These are phyloP conservation scores for Tetranychus urticae DNA, from an alignment of 1,140 invertebrate species.

Conservation along the genomic window DNA sequence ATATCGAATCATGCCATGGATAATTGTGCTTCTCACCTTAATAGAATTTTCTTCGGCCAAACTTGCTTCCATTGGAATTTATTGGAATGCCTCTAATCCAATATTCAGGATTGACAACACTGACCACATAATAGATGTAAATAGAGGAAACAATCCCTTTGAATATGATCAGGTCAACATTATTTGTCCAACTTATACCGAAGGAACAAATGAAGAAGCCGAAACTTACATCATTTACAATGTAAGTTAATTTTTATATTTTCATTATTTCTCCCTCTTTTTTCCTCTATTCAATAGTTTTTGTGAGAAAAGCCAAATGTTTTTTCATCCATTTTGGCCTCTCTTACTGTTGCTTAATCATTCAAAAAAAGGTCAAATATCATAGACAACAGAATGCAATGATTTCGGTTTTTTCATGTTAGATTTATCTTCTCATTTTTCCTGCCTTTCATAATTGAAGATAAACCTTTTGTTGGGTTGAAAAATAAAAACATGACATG, in stretches of 20 bases:
- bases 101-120: slow-evolving; percentile 83
- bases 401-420: too few species aligned
- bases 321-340: neutral
- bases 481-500: too few species aligned
- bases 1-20: too few species aligned
- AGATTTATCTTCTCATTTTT: too few species aligned
- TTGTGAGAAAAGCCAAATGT: too few species aligned
- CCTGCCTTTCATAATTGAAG: too few species aligned
- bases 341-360: neutral
- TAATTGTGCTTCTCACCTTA: too few species aligned
- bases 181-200: slow-evolving; percentile 72
- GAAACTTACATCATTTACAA: slow-evolving; percentile 92
- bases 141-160: slow-evolving; percentile 71
- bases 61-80: neutral
- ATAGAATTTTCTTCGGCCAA: too few species aligned
- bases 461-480: too few species aligned
- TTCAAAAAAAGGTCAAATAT: too few species aligned
- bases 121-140: slow-evolving; percentile 86
- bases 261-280: neutral
- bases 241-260: slow-evolving; percentile 30
- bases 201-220: slow-evolving; percentile 58
- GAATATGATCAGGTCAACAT: slow-evolving; percentile 89
- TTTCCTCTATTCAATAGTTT: neutral
- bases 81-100: neutral
- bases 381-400: too few species aligned